These are phyloP conservation scores for Cisticola juncidis DNA, from an alignment of 2,113 vertebrate species.

Conservation along the genomic window DNA sequence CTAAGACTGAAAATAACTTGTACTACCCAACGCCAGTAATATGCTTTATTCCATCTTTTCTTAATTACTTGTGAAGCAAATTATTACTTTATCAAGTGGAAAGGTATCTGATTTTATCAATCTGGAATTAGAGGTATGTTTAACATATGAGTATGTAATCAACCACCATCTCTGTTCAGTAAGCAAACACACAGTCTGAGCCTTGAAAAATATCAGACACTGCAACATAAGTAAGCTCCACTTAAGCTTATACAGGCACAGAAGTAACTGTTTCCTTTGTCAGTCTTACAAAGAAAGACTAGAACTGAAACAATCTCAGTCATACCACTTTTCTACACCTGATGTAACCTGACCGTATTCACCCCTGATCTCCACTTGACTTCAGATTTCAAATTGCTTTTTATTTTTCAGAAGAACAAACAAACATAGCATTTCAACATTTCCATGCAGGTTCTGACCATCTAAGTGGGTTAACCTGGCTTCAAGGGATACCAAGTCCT, in stretches of 20 bases:
- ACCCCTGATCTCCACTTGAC: background rate
- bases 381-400: background rate
- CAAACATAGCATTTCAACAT: background rate
- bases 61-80: slow-evolving; percentile 22
- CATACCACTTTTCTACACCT: background rate
- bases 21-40: background rate
- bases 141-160: background rate
- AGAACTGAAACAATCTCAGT: background rate
- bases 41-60: background rate
- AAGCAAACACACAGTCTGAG: background rate
- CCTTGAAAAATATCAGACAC: background rate
- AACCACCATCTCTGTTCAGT: background rate
- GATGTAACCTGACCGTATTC: background rate
- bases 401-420: background rate
- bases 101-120: background rate
- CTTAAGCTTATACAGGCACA: background rate
- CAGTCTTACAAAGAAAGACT: background rate
- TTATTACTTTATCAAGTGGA: slow-evolving; percentile 8
- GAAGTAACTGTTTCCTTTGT: background rate
- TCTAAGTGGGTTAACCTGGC: background rate
- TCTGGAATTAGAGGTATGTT: slow-evolving; percentile 15
- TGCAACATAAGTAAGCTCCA: background rate
- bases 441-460: background rate
- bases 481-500: background rate
- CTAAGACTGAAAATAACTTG: slow-evolving; percentile 55